Evolutionary conservation across 2,113 vertebrate species (phyloP).

Genomic region (Sinocyclocheilus grahami): DNA sequence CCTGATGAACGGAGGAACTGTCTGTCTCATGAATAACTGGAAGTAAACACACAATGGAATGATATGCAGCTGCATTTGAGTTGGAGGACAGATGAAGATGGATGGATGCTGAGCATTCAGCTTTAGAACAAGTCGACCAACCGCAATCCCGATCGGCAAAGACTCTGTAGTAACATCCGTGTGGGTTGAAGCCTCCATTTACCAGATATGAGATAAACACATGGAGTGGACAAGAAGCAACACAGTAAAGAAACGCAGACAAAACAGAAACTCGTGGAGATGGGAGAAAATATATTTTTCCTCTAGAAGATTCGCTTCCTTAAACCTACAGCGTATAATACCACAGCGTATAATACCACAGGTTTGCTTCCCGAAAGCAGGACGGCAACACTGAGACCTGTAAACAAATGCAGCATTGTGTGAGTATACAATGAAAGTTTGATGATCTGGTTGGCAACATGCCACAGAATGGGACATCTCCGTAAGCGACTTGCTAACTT

Average conservation of each 20-base stretch:
- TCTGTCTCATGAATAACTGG: constrained; percentile 18
- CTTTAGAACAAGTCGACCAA: neutral
- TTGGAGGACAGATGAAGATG: neutral
- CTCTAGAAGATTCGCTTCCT: neutral
- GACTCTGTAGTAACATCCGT: neutral
- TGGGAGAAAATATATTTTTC: constrained; percentile 26
- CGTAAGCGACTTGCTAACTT: constrained; percentile 52
- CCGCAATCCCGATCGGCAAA: neutral
- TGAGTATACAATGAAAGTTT: constrained; percentile 60
- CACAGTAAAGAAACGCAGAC: no score
- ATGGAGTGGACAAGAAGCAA: constrained; percentile 8
- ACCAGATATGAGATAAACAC: constrained; percentile 32
- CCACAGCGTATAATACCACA: neutral
- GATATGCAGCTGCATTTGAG: constrained; percentile 23
- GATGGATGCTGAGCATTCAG: neutral
- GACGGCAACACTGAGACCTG: constrained; percentile 1
- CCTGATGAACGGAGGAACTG: constrained; percentile 31
- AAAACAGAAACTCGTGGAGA: constrained; percentile 19
- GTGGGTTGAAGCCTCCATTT: constrained; percentile 14
- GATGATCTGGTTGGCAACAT: constrained; percentile 54
- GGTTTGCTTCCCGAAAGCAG: constrained; percentile 2
- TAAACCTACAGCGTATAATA: neutral
- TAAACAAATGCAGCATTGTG: constrained; percentile 69
- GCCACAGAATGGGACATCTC: constrained; percentile 56
- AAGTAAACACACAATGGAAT: constrained; percentile 8